These are phyloP conservation scores for Misgurnus mizolepis DNA, from an alignment of 2,113 vertebrate genomes.

Conservation along the genomic window DNA sequence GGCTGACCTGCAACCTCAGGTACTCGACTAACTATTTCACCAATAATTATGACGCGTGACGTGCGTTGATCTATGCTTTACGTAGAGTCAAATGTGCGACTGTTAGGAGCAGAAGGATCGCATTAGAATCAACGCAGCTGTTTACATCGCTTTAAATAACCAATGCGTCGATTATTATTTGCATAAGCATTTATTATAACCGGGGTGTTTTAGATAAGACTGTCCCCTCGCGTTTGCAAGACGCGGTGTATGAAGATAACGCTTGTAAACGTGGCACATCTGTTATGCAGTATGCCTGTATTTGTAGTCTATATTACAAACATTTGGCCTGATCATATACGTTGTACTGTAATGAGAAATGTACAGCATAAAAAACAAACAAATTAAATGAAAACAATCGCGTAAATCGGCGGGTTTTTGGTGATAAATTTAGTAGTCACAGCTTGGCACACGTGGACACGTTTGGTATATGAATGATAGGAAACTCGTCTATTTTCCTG, in stretches of 20 bases:
- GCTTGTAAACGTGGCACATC: not conserved
- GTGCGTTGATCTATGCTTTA: not conserved
- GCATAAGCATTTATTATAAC: not conserved
- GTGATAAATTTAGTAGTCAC: too few relatives aligned
- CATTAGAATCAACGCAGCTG: not conserved
- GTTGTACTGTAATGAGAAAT: not conserved
- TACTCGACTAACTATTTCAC: constrained; percentile 11
- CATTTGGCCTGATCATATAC: too few relatives aligned
- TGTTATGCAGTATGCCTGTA: too few relatives aligned
- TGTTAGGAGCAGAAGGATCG: not conserved
- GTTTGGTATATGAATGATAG: too few relatives aligned
- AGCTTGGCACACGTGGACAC: too few relatives aligned
- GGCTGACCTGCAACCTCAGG: constrained; percentile 66
- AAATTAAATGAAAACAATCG: too few relatives aligned
- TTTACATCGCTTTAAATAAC: not conserved
- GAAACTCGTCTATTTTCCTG: too few relatives aligned
- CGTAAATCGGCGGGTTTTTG: too few relatives aligned
- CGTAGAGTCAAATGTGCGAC: not conserved
- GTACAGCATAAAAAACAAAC: not conserved
- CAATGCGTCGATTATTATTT: not conserved
- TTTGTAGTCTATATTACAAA: too few relatives aligned
- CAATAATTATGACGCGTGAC: not conserved
- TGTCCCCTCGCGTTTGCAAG: not conserved
- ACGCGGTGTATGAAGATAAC: not conserved
- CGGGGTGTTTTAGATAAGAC: not conserved